Percentiles rank a stretch among this genome's conserved stretches.
Conservation (phyloP, 2,113 vertebrate genomes). For the Cyprinodon tularosa region DNA sequence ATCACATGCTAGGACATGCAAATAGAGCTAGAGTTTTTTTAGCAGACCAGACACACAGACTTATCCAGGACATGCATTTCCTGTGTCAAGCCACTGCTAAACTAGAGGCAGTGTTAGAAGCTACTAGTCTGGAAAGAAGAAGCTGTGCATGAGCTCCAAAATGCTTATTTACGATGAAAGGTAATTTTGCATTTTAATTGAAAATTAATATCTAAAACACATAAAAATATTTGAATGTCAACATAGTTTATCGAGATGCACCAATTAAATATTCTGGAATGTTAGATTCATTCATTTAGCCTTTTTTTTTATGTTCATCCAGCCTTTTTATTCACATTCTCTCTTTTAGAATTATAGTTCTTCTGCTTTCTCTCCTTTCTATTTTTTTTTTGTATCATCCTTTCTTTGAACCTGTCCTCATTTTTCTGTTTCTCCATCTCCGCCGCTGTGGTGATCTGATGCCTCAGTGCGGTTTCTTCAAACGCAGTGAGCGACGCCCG, state of each 20-base stretch:
- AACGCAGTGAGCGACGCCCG: slow-evolving; percentile 77
- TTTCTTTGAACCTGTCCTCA: slow-evolving; percentile 24
- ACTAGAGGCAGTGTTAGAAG: neutral
- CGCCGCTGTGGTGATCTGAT: slow-evolving; percentile 22
- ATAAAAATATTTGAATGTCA: too few species aligned
- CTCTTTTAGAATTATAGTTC: slow-evolving; percentile 34
- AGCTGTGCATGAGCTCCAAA: neutral
- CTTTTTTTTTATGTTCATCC: neutral
- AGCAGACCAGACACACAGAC: neutral
- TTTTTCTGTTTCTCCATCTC: slow-evolving; percentile 8
- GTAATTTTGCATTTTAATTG: neutral
- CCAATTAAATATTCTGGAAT: neutral
- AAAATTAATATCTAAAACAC: neutral
- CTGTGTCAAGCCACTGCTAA: neutral
- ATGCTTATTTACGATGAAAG: neutral
- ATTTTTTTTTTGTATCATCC: slow-evolving; percentile 22
- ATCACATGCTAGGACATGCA: neutral
- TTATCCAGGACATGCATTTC: neutral
- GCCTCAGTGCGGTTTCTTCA: slow-evolving; percentile 91
- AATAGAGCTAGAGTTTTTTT: neutral
- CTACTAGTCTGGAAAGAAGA: neutral
- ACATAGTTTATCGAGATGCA: neutral
- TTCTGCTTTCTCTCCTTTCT: slow-evolving; percentile 24
- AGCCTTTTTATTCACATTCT: neutral
- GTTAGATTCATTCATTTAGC: neutral